Conservation (phyloP, 1,140 invertebrate genomes). For the Caenorhabditis remanei region DNA sequence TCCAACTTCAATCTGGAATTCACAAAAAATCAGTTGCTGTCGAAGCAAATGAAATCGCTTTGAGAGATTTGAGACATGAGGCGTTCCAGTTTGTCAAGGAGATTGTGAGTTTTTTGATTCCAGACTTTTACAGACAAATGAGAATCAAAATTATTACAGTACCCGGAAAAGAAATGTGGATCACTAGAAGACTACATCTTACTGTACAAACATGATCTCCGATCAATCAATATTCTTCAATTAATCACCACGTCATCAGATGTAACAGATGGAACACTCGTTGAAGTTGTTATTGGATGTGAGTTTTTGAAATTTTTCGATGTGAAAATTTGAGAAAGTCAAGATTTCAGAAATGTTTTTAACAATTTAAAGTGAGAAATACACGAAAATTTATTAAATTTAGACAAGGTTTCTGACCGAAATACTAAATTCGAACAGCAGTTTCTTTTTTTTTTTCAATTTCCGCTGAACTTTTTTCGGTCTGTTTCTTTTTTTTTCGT, state of each 20-base stretch:
- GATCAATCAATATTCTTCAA: constrained; percentile 77
- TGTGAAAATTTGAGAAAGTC: too few species aligned
- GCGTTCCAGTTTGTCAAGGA: constrained; percentile 70
- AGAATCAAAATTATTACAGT: constrained; percentile 38
- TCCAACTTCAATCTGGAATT: constrained; percentile 69
- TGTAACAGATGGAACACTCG: constrained; percentile 73
- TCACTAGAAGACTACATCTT: constrained; percentile 72
- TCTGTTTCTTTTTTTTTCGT: background rate
- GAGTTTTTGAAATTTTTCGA: constrained; percentile 63
- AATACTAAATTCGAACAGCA: too few species aligned
- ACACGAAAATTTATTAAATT: too few species aligned
- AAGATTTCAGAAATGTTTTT: too few species aligned
- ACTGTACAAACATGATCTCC: constrained; percentile 76
- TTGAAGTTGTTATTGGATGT: constrained; percentile 76
- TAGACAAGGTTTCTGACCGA: too few species aligned
- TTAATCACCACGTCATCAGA: constrained; percentile 71
- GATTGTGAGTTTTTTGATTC: constrained; percentile 35
- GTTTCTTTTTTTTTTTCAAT: background rate
- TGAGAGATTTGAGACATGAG: constrained; percentile 69
- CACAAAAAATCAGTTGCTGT: constrained; percentile 64
- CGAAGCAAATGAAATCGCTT: constrained; percentile 69
- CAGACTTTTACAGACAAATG: background rate
- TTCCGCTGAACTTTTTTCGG: background rate
- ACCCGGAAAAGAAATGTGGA: constrained; percentile 51
- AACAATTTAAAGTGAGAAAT: too few species aligned